A percentile compares a stretch with the other conserved stretches of the same genome.
Evolutionary conservation across 2,113 vertebrate genomes (phyloP).

Genomic region (Notothenia rossii): DNA sequence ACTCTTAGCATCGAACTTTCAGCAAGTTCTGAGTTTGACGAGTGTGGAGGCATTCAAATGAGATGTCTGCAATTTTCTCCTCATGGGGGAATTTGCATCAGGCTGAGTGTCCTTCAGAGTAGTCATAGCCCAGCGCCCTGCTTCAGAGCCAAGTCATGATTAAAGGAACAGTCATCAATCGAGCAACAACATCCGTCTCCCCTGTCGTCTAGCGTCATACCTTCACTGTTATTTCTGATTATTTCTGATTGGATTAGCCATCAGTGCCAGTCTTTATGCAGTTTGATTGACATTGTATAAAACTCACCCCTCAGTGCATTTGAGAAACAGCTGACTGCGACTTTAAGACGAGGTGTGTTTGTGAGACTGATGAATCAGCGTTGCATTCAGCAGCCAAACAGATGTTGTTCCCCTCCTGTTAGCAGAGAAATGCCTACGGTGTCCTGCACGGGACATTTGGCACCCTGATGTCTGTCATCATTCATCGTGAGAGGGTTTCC

Average conservation of each 20-base stretch:
- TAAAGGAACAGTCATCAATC: constrained; percentile 53
- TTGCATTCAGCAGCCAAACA: constrained; percentile 81
- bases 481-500: constrained; percentile 82
- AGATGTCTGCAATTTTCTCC: constrained; percentile 62
- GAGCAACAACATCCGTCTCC: not conserved
- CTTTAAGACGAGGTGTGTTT: constrained; percentile 73
- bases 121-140: constrained; percentile 34
- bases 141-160: constrained; percentile 49
- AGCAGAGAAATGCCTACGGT: constrained; percentile 75
- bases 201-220: constrained; percentile 7
- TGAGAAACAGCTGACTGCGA: constrained; percentile 67
- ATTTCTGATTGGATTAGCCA: constrained; percentile 15
- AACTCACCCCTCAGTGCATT: constrained; percentile 32
- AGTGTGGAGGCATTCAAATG: constrained; percentile 55
- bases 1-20: constrained; percentile 44
- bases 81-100: constrained; percentile 43
- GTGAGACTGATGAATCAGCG: constrained; percentile 80
- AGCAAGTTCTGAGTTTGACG: constrained; percentile 38
- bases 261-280: constrained; percentile 26
- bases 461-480: constrained; percentile 84
- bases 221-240: constrained; percentile 12
- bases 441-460: constrained; percentile 86
- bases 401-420: constrained; percentile 83
- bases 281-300: constrained; percentile 47
- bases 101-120: constrained; percentile 66